A percentile compares a stretch with the other conserved stretches of the same genome.
phyloP scores from a whole-genome alignment of 2,113 vertebrate species.

The Pandion haliaetus region DNA sequence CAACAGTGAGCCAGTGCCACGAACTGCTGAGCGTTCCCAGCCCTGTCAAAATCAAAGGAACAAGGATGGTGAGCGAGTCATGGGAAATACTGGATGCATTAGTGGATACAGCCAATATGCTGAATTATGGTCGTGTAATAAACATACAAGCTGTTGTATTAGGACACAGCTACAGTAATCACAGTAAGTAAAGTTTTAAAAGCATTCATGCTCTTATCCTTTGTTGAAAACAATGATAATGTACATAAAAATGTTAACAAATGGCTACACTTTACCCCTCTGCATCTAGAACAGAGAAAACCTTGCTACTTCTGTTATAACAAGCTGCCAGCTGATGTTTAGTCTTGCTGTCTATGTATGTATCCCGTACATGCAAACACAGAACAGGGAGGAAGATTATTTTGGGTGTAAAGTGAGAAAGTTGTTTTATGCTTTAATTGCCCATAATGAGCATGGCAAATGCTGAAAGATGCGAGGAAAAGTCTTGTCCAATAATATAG shows the following conservation, averaged over 20 bases:
- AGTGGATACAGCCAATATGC: background rate
- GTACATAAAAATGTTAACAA: background rate
- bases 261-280: background rate
- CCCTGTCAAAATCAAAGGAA: constrained; percentile 44
- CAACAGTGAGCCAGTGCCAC: background rate
- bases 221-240: background rate
- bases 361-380: background rate
- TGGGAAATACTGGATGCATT: background rate
- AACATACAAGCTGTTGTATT: background rate
- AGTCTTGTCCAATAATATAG: constrained; percentile 52
- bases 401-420: constrained; percentile 19
- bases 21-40: constrained; percentile 20
- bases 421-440: constrained; percentile 56
- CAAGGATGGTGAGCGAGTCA: background rate
- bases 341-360: background rate
- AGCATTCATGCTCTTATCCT: background rate
- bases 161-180: background rate
- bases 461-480: constrained; percentile 43
- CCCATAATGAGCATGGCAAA: constrained; percentile 27
- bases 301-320: background rate
- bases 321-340: background rate
- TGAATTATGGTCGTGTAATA: constrained; percentile 8
- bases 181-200: constrained; percentile 27
- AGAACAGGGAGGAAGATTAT: background rate
- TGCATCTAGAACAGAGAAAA: background rate